Evolutionary conservation across 2,113 vertebrate genomes (phyloP), one percentile per base, ranked within the genome.

Genomic region (Neolamprologus hecqui): DNA sequence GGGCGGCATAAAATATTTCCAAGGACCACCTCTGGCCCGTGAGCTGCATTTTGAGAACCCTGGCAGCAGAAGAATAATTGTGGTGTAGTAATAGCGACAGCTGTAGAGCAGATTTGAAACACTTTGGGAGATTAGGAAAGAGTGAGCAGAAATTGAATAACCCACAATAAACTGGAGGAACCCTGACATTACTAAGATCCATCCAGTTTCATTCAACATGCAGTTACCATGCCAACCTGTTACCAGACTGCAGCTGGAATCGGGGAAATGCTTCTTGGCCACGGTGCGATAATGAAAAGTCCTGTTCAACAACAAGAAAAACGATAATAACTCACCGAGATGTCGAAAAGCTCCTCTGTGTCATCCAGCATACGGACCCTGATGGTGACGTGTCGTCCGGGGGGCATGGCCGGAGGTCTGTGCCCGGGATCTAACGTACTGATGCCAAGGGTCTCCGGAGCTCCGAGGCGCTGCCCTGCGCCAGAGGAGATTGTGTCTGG

Each of bases 281-380:
- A 49, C 42, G 31, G 73, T 79, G 88, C 3, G 53, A 77, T 81
- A 89, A 88, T 83, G 77, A 92, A 85, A 70, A 88, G 47, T 85
- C 58, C 54, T 57, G 57, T 40, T 88, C 17, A 9, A 70, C 58
- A 82, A 83, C 7, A 9, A 51, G 47, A 68, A 70, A 70, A 57
- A 79, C 1, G 11, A 77, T 45, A 7, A 58, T 5, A 47, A 96
- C 98, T 99, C 97, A 99, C 99, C 85, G 98, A 98, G 93, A 99
- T 93, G 79, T 99, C 97, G 40, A 99, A 99, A 21, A 97, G 96
- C 96, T 99, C 98, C 95, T 99, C 98, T 0, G 98, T 97, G 92
- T 99, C 98, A 81, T 99, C 98, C 96, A 99, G 93, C 98, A 99
- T 98, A 83, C 97, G 98, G 92, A 99, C 97, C 93, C 97, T 98